Evolutionary conservation across 1,140 invertebrate genomes (phyloP).

Genomic region (Schlechtendalia chinensis): DNA sequence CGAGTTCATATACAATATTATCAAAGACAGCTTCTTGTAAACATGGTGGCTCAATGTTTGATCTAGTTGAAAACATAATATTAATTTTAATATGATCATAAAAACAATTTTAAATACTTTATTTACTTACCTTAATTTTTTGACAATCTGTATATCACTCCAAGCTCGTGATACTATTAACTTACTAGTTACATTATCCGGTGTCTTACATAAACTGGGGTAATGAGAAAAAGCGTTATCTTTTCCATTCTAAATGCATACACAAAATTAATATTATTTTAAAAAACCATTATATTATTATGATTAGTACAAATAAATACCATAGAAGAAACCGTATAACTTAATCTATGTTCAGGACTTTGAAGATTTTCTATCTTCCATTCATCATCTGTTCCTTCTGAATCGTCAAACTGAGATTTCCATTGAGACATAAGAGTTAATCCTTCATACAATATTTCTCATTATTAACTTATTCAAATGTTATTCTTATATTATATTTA

Average conservation of each 20-base stretch:
- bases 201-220: slow-evolving; percentile 15
- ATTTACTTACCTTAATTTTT: slow-evolving; percentile 57
- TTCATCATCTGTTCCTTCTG: slow-evolving; percentile 87
- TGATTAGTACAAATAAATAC: slow-evolving; percentile 26
- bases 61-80: slow-evolving; percentile 25
- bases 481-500: not conserved
- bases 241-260: slow-evolving; percentile 31
- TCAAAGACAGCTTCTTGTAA: slow-evolving; percentile 83
- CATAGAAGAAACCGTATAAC: slow-evolving; percentile 51
- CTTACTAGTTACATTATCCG: slow-evolving; percentile 11
- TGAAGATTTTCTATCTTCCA: slow-evolving; percentile 79
- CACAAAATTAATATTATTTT: not conserved
- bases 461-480: slow-evolving; percentile 3
- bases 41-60: slow-evolving; percentile 58
- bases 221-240: slow-evolving; percentile 14
- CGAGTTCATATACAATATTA: slow-evolving; percentile 75
- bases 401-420: slow-evolving; percentile 93
- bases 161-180: slow-evolving; percentile 66
- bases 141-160: slow-evolving; percentile 66
- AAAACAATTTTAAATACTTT: no score
- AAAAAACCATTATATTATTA: not conserved
- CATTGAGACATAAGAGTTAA: slow-evolving; percentile 84
- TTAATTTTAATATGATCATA: not conserved
- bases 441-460: slow-evolving; percentile 57
- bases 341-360: slow-evolving; percentile 65